phyloP scores from a whole-genome alignment of 2,888 invertebrate genomes.

The Ichneumoninae sp. region DNA sequence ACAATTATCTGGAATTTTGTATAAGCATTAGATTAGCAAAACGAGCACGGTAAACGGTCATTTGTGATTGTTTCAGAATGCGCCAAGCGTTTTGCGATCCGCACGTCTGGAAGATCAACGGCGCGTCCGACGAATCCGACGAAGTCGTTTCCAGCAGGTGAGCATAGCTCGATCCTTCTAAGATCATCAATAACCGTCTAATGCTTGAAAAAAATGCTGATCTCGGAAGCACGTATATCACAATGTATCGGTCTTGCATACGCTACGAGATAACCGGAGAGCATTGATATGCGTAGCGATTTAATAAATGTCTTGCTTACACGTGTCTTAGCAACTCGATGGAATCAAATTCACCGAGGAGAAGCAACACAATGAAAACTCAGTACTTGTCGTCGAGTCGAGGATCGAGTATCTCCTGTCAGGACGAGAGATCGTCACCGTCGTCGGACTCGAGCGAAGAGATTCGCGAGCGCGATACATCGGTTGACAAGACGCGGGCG shows the following conservation, averaged over 20 bases:
- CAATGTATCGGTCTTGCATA: not conserved
- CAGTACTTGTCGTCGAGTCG: conserved; percentile 53
- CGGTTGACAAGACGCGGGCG: conserved; percentile 20
- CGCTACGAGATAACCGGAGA: conserved; percentile 7
- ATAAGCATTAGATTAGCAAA: conserved; percentile 2
- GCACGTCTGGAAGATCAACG: conserved; percentile 35
- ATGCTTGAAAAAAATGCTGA: not conserved
- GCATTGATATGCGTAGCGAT: not conserved
- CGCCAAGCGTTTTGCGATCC: conserved; percentile 47
- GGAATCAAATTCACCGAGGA: conserved; percentile 49
- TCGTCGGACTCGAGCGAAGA: conserved; percentile 51
- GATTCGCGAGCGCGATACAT: conserved; percentile 14
- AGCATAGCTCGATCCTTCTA: conserved; percentile 7
- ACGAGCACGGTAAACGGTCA: not conserved
- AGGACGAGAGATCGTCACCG: conserved; percentile 61
- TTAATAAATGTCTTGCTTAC: conserved; percentile 19
- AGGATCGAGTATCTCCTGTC: conserved; percentile 59
- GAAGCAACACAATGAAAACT: conserved; percentile 25
- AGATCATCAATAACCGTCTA: not conserved
- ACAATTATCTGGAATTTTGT: conserved; percentile 7
- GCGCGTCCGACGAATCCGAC: conserved; percentile 21
- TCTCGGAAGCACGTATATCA: not conserved
- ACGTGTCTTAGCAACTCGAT: conserved; percentile 55
- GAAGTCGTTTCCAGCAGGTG: conserved; percentile 45
- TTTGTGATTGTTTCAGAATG: conserved; percentile 48